Evolutionary conservation across 2,888 invertebrate genomes (phyloP), one percentile per base, ranked within the genome.

Genomic region (Drosophila tanythrix): DNA sequence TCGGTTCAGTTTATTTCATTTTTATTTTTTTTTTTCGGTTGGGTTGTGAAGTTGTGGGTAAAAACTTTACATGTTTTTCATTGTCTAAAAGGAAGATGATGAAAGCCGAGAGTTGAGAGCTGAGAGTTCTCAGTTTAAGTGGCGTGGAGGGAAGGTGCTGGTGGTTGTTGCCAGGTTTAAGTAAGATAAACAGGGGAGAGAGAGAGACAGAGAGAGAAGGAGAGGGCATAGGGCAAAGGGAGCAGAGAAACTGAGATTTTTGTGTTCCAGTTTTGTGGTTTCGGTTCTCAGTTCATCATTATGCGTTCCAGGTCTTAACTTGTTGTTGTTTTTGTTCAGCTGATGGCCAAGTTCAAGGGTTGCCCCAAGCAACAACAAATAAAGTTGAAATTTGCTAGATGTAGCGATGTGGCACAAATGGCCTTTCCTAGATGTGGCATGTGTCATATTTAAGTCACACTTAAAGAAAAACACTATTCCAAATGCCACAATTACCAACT

Each of bases 21-120:
- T 13, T 15, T 18, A 5, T 1, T 5, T 2, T 21, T n/a, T n/a
- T 63, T 46, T 36, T 56, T 60, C 46, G 73, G 33, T 53, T 76
- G 62, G 60, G 55, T 48, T 77, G 55, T 52, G 75, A 65, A 66
- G 59, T 63, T 77, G 76, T 48, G 70, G 77, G 79, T 50, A 63
- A 46, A 50, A 78, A 76, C 50, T 76, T 78, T 78, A 56, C 67
- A 71, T 71, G 81, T 76, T 67, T 67, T 68, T 67, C 63, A 62
- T 67, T 63, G 77, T 71, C 76, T 2, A 27, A 36, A 80, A 76
- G 58, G 59, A 74, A 79, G 76, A 66, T 80, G 80, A 78, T 80
- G 76, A 76, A 78, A 77, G 52, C 25, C 46, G 50, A 43, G 27
- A 58, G 69, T 29, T 27, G 40, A 8, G 13, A 27, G 29, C 31